Conservation (phyloP, 1,140 invertebrate genomes). For the Lepidurus couesii region DNA sequence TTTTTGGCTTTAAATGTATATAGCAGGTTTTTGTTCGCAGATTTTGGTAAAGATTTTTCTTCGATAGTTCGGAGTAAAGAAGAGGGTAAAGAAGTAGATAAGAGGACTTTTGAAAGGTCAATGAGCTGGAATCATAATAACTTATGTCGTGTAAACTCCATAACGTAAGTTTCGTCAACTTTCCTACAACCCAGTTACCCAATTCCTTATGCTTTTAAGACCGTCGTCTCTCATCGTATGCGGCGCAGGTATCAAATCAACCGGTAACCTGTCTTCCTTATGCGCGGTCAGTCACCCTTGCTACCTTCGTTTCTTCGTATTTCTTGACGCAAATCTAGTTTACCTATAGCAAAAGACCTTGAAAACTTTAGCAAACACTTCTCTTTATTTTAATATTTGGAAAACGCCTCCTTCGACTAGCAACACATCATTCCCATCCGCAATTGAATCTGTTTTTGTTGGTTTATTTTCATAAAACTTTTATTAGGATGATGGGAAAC, state of each 20-base stretch:
- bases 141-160: too few relatives aligned
- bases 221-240: neutral
- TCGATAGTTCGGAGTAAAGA: too few relatives aligned
- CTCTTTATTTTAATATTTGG: neutral
- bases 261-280: neutral
- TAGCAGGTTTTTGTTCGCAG: too few relatives aligned
- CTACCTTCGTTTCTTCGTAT: neutral
- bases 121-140: too few relatives aligned
- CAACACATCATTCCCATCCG: neutral
- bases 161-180: too few relatives aligned
- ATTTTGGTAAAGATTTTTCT: too few relatives aligned
- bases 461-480: too few relatives aligned
- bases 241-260: constrained; percentile 5
- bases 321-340: neutral
- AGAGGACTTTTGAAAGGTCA: too few relatives aligned
- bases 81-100: too few relatives aligned
- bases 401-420: neutral
- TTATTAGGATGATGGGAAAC: too few relatives aligned
- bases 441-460: too few relatives aligned
- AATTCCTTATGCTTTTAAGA: neutral
- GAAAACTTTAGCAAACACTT: neutral
- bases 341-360: constrained; percentile 3
- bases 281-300: neutral
- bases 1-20: too few relatives aligned
- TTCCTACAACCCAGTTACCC: constrained; percentile 5